Evolutionary conservation across 2,888 invertebrate genomes (phyloP).

Genomic region (Achlya flavicornis): DNA sequence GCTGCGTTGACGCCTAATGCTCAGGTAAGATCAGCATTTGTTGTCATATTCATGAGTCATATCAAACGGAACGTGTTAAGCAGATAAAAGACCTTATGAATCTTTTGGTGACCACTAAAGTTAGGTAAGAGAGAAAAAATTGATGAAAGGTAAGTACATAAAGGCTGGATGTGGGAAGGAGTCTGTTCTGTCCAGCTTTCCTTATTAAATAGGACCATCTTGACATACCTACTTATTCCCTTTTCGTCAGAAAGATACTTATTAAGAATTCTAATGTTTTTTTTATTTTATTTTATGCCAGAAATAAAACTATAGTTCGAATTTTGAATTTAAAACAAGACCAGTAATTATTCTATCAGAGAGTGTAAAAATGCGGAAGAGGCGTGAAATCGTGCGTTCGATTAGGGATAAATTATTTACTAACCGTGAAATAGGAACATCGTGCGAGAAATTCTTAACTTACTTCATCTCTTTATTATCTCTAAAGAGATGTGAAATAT

Average conservation of each 20-base stretch:
- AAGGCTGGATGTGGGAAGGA: too few relatives aligned
- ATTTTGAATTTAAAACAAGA: slow-evolving; percentile 22
- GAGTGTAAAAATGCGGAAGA: slow-evolving; percentile 35
- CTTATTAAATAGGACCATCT: too few relatives aligned
- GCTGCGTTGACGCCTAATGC: slow-evolving; percentile 87
- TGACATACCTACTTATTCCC: too few relatives aligned
- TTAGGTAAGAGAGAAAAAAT: neutral
- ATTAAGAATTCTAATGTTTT: neutral
- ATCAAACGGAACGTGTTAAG: too few relatives aligned
- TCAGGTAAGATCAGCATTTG: slow-evolving; percentile 81
- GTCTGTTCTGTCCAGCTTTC: too few relatives aligned
- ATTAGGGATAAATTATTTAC: slow-evolving; percentile 24
- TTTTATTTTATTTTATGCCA: neutral
- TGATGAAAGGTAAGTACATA: too few relatives aligned
- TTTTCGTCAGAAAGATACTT: neutral
- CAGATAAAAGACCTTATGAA: too few relatives aligned
- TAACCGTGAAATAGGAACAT: slow-evolving; percentile 46
- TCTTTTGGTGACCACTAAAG: neutral
- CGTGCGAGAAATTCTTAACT: slow-evolving; percentile 37
- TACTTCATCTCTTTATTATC: slow-evolving; percentile 1
- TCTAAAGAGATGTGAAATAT: neutral
- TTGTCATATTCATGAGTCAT: too few relatives aligned
- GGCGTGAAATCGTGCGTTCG: slow-evolving; percentile 45
- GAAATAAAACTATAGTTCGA: neutral
- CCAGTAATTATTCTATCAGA: slow-evolving; percentile 47